Evolutionary conservation across 2,888 invertebrate genomes (phyloP).

Genomic region (Entomobrya proxima): DNA sequence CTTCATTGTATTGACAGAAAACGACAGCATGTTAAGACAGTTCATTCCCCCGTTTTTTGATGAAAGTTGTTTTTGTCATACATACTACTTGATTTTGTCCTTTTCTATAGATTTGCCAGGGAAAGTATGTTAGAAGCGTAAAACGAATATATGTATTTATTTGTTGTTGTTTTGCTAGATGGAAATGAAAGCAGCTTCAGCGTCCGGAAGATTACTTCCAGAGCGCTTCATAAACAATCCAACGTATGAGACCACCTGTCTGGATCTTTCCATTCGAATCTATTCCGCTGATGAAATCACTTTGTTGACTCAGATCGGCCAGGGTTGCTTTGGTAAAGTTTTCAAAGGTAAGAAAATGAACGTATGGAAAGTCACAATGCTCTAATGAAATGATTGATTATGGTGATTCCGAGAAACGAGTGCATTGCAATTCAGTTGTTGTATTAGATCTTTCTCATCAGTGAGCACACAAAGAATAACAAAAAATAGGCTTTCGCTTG

Average conservation of each 20-base stretch:
- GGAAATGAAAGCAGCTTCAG: slow-evolving; percentile 53
- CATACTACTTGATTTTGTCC: not conserved
- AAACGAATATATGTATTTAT: not conserved
- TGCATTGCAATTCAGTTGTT: too few species aligned
- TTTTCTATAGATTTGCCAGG: not conserved
- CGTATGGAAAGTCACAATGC: too few species aligned
- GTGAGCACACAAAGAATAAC: too few species aligned
- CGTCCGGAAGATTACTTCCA: slow-evolving; percentile 58
- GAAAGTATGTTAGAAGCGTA: too few species aligned
- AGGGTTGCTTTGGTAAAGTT: slow-evolving; percentile 93
- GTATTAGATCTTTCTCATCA: too few species aligned
- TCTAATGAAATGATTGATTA: too few species aligned
- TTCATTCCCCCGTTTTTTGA: too few species aligned
- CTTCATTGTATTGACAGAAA: too few species aligned
- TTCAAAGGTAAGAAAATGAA: slow-evolving; percentile 84
- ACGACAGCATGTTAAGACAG: too few species aligned
- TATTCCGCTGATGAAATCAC: slow-evolving; percentile 83
- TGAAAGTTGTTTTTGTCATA: too few species aligned
- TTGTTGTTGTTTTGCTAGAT: slow-evolving; percentile 25
- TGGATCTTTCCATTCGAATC: slow-evolving; percentile 80
- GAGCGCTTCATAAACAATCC: slow-evolving; percentile 74
- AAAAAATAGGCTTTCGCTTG: not conserved
- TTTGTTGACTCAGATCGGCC: slow-evolving; percentile 88
- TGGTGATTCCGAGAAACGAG: too few species aligned
- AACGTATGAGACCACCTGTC: slow-evolving; percentile 70